Percentiles rank a stretch among this genome's conserved stretches.
These are phyloP conservation scores for Leucoma salicis DNA, from an alignment of 2,888 invertebrate species.

Conservation along the genomic window DNA sequence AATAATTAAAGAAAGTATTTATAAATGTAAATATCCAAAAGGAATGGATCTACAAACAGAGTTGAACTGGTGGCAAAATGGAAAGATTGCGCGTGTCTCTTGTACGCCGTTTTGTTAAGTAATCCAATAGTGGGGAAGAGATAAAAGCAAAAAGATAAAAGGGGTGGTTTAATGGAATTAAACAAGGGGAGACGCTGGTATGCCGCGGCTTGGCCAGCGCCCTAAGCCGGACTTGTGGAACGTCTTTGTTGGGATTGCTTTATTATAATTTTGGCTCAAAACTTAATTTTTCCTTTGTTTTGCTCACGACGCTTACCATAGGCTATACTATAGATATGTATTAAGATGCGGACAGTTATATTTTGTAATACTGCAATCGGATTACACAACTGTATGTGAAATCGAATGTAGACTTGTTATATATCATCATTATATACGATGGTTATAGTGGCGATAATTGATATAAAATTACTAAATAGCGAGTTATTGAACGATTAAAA, in stretches of 20 bases:
- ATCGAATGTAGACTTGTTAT: not conserved
- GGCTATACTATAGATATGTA: constrained; percentile 32
- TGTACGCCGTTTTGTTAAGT: constrained; percentile 74
- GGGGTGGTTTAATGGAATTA: constrained; percentile 81
- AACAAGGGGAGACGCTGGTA: constrained; percentile 58
- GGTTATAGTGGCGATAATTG: constrained; percentile 9
- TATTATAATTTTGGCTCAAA: constrained; percentile 50
- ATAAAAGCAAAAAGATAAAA: constrained; percentile 79
- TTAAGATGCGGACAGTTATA: constrained; percentile 18
- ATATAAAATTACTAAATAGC: constrained; percentile 10
- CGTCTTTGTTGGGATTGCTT: constrained; percentile 70
- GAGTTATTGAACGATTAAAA: constrained; percentile 14
- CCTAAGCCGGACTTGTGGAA: constrained; percentile 73
- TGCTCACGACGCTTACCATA: constrained; percentile 36
- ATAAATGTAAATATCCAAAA: too few species aligned
- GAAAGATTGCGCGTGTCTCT: constrained; percentile 74
- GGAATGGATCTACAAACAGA: constrained; percentile 37
- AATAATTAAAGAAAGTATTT: too few species aligned
- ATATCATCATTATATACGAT: constrained; percentile 11
- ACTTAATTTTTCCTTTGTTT: constrained; percentile 46
- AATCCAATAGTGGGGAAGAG: constrained; percentile 77
- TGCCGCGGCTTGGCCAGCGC: constrained; percentile 42
- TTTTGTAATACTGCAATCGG: constrained; percentile 21
- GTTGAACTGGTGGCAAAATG: constrained; percentile 57
- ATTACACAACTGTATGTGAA: constrained; percentile 10